A percentile compares a stretch with the other conserved stretches of the same genome.
Conservation (phyloP, 2,888 invertebrate species). For the Amorpha juglandis region DNA sequence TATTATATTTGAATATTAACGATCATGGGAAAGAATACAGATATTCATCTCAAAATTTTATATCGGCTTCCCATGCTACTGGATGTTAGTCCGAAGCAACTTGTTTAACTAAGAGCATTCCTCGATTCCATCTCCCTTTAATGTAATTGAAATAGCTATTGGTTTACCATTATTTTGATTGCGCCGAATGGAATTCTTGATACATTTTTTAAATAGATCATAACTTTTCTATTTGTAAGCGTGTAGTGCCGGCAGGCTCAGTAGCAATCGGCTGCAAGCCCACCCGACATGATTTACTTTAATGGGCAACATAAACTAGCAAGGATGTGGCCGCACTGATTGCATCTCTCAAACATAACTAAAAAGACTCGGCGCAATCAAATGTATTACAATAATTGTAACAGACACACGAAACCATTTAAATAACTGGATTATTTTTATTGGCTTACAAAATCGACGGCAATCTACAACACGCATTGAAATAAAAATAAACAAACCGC, state of each 20-base stretch:
- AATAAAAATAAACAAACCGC: constrained; percentile 4
- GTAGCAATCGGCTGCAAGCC: constrained; percentile 36
- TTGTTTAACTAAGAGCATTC: constrained; percentile 4
- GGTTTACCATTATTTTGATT: background rate
- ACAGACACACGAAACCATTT: background rate
- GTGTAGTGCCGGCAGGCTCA: constrained; percentile 43
- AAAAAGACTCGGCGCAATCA: constrained; percentile 5
- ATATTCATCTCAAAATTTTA: constrained; percentile 26
- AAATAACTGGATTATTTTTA: background rate
- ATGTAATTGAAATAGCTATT: background rate
- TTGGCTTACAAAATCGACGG: constrained; percentile 10
- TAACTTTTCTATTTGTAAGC: constrained; percentile 34
- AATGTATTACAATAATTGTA: constrained; percentile 3
- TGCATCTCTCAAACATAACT: constrained; percentile 30
- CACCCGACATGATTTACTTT: constrained; percentile 51
- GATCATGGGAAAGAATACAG: constrained; percentile 66
- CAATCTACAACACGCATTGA: constrained; percentile 10
- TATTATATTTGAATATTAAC: constrained; percentile 69
- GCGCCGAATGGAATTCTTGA: background rate
- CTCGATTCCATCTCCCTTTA: background rate
- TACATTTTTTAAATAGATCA: constrained; percentile 12
- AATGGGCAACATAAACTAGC: constrained; percentile 59
- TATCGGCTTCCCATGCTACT: constrained; percentile 3
- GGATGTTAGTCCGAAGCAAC: background rate
- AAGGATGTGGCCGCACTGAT: constrained; percentile 50